Evolutionary conservation across 1,140 invertebrate genomes (phyloP), one percentile per base, ranked within the genome.

Genomic region (Sarcophaga bullata): DNA sequence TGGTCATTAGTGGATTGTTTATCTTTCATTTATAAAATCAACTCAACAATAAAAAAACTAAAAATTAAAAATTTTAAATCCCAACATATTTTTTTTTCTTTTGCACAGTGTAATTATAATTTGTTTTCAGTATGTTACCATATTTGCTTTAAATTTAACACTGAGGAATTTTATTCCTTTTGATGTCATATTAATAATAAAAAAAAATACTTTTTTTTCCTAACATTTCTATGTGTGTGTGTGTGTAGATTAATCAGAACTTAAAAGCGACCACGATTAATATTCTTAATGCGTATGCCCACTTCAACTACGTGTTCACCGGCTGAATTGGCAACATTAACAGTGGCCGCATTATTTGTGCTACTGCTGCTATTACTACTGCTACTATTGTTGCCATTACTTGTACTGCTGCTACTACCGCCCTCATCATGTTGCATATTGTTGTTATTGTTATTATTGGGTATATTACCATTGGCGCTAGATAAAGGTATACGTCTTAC

Each of bases 271-370:
- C 84, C 85, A 37, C 88, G 81, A 82, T 89, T 89, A 13, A 89
- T 85, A 75, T 88, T 90, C 82, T 90, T 90, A 49, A 90, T 88
- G 58, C 88, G 87, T 75, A 90, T 89, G 80, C 88, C 88, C 58
- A 90, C 88, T 68, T 90, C 88, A 37, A 89, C 75, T 9, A 89
- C 87, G 78, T 89, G 88, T 8, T 89, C 88, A 13, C 75, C 84
- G 7, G 80, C 62, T 8, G 11, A 50, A 73, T 73, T 80, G 6
- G 80, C 82, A 49, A 81, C 80, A 19, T 80, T 54, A 73, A 80
- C 76, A n/a, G 83, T 68, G 17, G 81, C 72, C 8, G 46, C 15
- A 81, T 84, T 11, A 73, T 81, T 5, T 80, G 76, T 10, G 82
- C 54, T 54, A 73, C 76, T 54, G 75, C 54, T 62, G 9, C 25